These are phyloP conservation scores for Phylloscopus collybita DNA, from an alignment of 2,797 vertebrate genomes.

Conservation along the genomic window DNA sequence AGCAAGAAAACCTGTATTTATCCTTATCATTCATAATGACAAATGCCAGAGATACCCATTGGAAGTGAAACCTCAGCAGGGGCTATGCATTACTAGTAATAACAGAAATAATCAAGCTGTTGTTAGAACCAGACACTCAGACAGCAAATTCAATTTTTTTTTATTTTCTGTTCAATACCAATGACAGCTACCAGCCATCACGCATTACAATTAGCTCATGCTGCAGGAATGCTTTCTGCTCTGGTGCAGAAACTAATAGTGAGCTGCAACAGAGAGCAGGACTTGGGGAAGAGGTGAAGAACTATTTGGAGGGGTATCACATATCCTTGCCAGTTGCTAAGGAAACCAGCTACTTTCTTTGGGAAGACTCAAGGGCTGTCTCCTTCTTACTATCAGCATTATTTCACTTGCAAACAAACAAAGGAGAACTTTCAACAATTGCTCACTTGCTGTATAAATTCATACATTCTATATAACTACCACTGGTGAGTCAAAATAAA, in stretches of 20 bases:
- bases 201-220: slow-evolving; percentile 23
- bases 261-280: not conserved
- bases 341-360: slow-evolving; percentile 35
- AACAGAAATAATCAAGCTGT: slow-evolving; percentile 57
- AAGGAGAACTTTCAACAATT: not conserved
- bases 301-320: not conserved
- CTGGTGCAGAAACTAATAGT: not conserved
- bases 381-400: not conserved
- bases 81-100: slow-evolving; percentile 16
- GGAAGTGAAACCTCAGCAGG: slow-evolving; percentile 31
- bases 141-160: slow-evolving; percentile 44
- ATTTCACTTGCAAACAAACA: not conserved
- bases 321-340: not conserved
- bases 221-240: slow-evolving; percentile 30
- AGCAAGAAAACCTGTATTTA: slow-evolving; percentile 17
- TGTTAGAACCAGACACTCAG: slow-evolving; percentile 41
- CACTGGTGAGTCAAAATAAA: not conserved
- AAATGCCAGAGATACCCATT: not conserved
- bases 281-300: not conserved
- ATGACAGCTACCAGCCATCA: slow-evolving; percentile 30
- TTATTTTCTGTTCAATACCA: slow-evolving; percentile 4
- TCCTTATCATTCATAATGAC: slow-evolving; percentile 1
- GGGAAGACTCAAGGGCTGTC: not conserved
- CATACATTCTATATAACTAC: not conserved
- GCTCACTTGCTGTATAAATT: not conserved